Evolutionary conservation across 2,888 invertebrate species (phyloP), one percentile per base, ranked within the genome.

Genomic region (Laothoe populi): DNA sequence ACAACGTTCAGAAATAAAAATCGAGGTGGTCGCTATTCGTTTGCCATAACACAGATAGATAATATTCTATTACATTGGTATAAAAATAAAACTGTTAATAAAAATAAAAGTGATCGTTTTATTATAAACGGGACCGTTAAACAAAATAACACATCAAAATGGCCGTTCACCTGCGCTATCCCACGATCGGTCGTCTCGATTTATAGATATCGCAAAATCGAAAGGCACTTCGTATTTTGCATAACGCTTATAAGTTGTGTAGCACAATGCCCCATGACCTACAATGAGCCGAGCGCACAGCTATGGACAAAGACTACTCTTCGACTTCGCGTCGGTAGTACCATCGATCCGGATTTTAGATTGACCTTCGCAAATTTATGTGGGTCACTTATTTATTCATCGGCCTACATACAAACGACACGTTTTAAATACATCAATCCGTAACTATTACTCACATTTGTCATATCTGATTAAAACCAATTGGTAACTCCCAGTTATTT

Each of bases 161-260:
- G 74, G 73, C 87, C 88, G 83, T 83, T 89, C 90, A 87, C 88
- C 84, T 81, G 83, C 78, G 79, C 81, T 85, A 86, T 91, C 90
- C 84, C 89, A 90, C 91, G 90, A 90, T 86, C 82, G 80, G 78
- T 85, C 83, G 79, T 84, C 82, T 86, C 84, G 80, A 87, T 87
- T 86, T 87, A 88, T 88, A 87, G 86, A 88, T 88, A 88, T 89
- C 86, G 79, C 77, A 82, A 81, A 88, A 88, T 86, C 82, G 90
- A 91, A 89, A 89, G 89, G 89, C 82, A 84, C 86, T 83, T 87
- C 82, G 88, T 84, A 87, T 83, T 92, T 90, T 90, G 89, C 90
- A 91, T 90, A 90, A 87, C 83, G 83, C 74, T 86, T 83, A 81
- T 88, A 85, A 82, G 79, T 83, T 86, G 81, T 84, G 78, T 79